phyloP scores from a whole-genome alignment of 2,888 invertebrate species.

The Dexiosoma caninum region DNA sequence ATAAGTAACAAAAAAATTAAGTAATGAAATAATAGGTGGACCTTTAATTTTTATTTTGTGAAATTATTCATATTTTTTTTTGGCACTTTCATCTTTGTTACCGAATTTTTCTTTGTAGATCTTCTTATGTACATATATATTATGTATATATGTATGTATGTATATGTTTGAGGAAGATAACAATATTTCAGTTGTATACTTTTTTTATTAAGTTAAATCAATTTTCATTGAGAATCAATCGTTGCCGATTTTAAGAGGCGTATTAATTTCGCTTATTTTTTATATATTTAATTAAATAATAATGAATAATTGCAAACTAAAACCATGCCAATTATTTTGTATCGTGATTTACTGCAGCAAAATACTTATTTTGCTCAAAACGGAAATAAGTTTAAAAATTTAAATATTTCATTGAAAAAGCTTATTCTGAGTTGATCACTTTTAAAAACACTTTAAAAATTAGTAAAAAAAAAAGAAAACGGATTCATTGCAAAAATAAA shows the following conservation, averaged over 20 bases:
- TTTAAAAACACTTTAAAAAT: too few relatives aligned
- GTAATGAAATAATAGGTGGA: too few relatives aligned
- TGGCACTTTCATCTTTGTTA: background rate
- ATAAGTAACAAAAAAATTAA: too few relatives aligned
- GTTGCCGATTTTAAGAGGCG: background rate
- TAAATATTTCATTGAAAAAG: background rate
- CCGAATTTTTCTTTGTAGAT: too few relatives aligned
- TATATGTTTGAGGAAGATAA: slow-evolving; percentile 8
- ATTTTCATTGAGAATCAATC: slow-evolving; percentile 22
- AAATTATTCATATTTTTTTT: background rate
- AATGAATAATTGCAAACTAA: slow-evolving; percentile 25
- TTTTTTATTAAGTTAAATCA: slow-evolving; percentile 23
- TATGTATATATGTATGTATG: too few relatives aligned
- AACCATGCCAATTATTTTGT: slow-evolving; percentile 27
- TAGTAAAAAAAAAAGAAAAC: too few relatives aligned
- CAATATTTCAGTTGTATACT: slow-evolving; percentile 5
- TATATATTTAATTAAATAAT: slow-evolving; percentile 9
- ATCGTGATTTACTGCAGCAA: slow-evolving; percentile 9
- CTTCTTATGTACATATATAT: too few relatives aligned
- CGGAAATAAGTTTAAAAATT: slow-evolving; percentile 10
- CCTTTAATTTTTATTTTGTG: background rate
- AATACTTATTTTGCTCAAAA: background rate
- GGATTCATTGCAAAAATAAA: too few relatives aligned
- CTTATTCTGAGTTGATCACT: too few relatives aligned
- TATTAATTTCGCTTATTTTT: slow-evolving; percentile 6